Evolutionary conservation across 2,797 vertebrate genomes (phyloP).

Genomic region (Darevskia nairensis): DNA sequence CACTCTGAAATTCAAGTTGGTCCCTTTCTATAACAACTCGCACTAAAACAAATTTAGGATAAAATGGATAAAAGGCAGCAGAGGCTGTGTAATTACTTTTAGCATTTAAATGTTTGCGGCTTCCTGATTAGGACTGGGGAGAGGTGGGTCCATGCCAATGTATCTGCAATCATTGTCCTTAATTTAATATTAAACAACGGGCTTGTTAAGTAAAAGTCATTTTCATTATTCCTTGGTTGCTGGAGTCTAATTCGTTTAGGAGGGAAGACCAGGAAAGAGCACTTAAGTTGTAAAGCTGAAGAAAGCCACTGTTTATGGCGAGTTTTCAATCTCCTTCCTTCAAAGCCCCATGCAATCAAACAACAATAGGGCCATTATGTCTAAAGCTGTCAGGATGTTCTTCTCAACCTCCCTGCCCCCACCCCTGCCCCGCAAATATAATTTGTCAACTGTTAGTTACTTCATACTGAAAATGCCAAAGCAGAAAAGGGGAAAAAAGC

Average conservation of each 20-base stretch:
- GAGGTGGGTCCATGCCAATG: neutral
- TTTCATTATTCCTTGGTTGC: constrained; percentile 63
- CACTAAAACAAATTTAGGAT: constrained; percentile 46
- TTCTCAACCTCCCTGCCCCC: constrained; percentile 42
- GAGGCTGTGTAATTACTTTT: constrained; percentile 66
- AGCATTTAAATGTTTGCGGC: constrained; percentile 65
- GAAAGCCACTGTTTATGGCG: constrained; percentile 42
- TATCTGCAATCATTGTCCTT: constrained; percentile 57
- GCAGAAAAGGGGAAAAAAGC: constrained; percentile 38
- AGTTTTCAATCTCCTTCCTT: constrained; percentile 44
- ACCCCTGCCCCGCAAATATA: constrained; percentile 33
- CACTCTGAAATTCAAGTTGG: constrained; percentile 69
- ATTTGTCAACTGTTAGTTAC: constrained; percentile 54
- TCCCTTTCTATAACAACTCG: constrained; percentile 65
- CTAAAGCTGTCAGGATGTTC: constrained; percentile 50
- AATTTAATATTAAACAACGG: constrained; percentile 63
- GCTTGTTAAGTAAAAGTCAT: constrained; percentile 60
- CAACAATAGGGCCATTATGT: constrained; percentile 57
- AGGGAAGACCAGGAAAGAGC: constrained; percentile 51
- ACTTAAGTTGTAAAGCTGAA: constrained; percentile 49
- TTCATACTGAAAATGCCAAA: constrained; percentile 64
- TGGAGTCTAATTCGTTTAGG: constrained; percentile 50
- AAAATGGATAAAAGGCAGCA: neutral
- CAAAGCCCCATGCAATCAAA: constrained; percentile 44
- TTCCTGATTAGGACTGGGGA: constrained; percentile 65